Percentiles rank a stretch among this genome's conserved stretches.
phyloP scores from a whole-genome alignment of 2,113 vertebrate genomes.

The Artemisiospiza belli region DNA sequence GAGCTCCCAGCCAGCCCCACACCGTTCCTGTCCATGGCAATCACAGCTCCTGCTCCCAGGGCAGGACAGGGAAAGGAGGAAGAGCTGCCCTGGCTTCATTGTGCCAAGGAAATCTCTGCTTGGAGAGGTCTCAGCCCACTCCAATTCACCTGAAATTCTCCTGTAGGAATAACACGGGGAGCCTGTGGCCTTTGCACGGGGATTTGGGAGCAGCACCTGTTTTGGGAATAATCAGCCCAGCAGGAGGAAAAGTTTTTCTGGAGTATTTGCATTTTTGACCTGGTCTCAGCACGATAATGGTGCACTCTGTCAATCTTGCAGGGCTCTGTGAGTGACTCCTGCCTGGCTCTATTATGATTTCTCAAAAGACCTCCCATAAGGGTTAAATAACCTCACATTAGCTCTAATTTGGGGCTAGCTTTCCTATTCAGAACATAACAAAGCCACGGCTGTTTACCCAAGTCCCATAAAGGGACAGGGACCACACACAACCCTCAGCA shows the following conservation, averaged over 20 bases:
- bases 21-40: neutral
- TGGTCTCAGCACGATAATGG: neutral
- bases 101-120: neutral
- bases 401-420: conserved; percentile 57
- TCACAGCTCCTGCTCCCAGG: neutral
- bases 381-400: conserved; percentile 63
- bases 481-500: conserved; percentile 50
- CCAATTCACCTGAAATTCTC: neutral
- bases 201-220: conserved; percentile 21
- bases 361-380: conserved; percentile 45
- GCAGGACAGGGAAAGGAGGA: neutral
- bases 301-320: neutral
- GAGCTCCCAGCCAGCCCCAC: neutral
- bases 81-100: neutral
- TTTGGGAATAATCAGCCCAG: neutral
- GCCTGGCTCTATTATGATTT: conserved; percentile 23
- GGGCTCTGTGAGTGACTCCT: neutral
- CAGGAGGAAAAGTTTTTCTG: neutral
- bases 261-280: conserved; percentile 1
- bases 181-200: neutral
- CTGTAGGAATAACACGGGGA: neutral
- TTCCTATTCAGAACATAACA: conserved; percentile 60
- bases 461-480: neutral
- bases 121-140: neutral
- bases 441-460: conserved; percentile 40